Conservation (phyloP, 1,140 invertebrate genomes). For the Mycetomoellerius zeteki region DNA sequence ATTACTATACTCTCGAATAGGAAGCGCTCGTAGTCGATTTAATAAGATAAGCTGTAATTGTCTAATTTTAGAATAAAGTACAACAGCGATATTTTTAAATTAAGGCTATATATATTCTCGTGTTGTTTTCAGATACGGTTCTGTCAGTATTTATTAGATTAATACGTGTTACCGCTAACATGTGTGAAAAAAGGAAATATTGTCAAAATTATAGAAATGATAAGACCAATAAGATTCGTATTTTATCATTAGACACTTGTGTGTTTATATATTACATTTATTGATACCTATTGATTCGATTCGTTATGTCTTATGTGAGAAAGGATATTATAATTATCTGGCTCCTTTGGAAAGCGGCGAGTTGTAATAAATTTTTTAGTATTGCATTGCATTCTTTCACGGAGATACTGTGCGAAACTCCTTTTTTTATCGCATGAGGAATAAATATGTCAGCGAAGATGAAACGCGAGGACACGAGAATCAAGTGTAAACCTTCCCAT, state of each 20-base stretch:
- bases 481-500: conserved; percentile 62
- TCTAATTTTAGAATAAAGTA: conserved; percentile 58
- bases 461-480: conserved; percentile 35
- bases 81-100: conserved; percentile 62
- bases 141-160: conserved; percentile 60
- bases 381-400: conserved; percentile 16
- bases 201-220: conserved; percentile 59
- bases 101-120: conserved; percentile 36
- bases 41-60: conserved; percentile 61
- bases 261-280: conserved; percentile 55
- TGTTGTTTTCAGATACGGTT: conserved; percentile 21
- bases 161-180: conserved; percentile 38
- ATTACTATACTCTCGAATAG: conserved; percentile 63
- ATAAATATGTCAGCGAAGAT: conserved; percentile 45
- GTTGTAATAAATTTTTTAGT: conserved; percentile 41
- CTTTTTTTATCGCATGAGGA: conserved; percentile 40
- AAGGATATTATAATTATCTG: conserved; percentile 15
- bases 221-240: conserved; percentile 71
- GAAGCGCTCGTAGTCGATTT: conserved; percentile 55
- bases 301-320: not conserved
- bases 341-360: conserved; percentile 30
- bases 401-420: conserved; percentile 4
- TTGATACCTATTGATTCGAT: conserved; percentile 35
- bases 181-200: conserved; percentile 37
- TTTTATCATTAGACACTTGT: conserved; percentile 68